Percentiles rank a stretch among this genome's conserved stretches.
Conservation (phyloP, 1,140 invertebrate species). For the Drosophila varians region DNA sequence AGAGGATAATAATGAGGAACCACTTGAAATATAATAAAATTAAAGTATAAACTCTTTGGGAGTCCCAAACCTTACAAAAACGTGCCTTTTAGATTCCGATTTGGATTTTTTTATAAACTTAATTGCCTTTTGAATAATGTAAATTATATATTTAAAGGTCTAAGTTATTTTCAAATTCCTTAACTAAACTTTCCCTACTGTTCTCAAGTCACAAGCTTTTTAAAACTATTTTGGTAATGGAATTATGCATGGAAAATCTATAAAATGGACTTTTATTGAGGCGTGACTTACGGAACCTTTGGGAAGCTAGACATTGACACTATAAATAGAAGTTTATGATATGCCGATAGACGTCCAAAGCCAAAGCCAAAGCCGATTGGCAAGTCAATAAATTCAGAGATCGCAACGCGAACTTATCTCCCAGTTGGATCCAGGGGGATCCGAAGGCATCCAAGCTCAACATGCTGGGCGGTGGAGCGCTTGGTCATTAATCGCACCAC, state of each 20-base stretch:
- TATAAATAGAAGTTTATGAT: conserved; percentile 39
- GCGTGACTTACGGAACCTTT: conserved; percentile 25
- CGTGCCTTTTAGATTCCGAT: too few relatives aligned
- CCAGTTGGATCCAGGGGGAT: conserved; percentile 18
- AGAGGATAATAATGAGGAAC: too few relatives aligned
- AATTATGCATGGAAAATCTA: conserved; percentile 24
- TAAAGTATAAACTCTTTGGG: too few relatives aligned
- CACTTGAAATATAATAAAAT: too few relatives aligned
- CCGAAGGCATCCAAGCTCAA: conserved; percentile 53
- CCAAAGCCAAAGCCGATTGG: conserved; percentile 25
- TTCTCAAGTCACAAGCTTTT: conserved; percentile 18
- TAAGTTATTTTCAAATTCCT: neutral
- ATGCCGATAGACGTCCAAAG: conserved; percentile 15
- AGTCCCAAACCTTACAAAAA: too few relatives aligned
- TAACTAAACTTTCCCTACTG: neutral
- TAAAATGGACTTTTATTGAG: conserved; percentile 15
- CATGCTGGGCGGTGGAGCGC: conserved; percentile 50
- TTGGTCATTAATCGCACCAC: conserved; percentile 63
- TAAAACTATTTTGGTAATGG: conserved; percentile 29
- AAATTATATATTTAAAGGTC: neutral
- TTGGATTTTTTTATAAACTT: neutral
- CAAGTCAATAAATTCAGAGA: conserved; percentile 43
- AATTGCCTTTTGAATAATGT: neutral
- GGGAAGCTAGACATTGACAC: conserved; percentile 1
- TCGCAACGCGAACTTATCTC: conserved; percentile 20